Percentiles rank a stretch among this genome's conserved stretches.
Conservation (phyloP, 2,888 invertebrate species). For the Phrixothrix hirtus region DNA sequence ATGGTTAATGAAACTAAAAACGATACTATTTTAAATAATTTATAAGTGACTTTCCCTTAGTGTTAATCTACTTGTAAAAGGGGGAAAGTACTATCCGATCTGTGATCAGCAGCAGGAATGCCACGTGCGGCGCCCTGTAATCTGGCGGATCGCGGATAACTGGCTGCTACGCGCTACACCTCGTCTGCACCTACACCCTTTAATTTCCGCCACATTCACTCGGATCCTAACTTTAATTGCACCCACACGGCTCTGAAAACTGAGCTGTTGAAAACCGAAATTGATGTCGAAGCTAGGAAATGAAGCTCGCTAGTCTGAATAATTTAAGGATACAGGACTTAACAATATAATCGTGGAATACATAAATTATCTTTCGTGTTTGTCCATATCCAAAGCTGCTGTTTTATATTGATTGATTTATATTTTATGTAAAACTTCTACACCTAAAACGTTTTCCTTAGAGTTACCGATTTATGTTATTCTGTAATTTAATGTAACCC, state of each 20-base stretch:
- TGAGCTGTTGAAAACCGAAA: conserved; percentile 43
- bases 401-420: no score
- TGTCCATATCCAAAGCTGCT: no score
- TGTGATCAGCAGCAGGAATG: conserved; percentile 27
- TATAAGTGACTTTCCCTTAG: conserved; percentile 18
- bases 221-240: conserved; percentile 46
- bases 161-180: conserved; percentile 46
- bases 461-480: no score
- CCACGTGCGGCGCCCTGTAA: conserved; percentile 45
- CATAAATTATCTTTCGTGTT: conserved; percentile 3
- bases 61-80: conserved; percentile 9
- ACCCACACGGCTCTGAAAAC: conserved; percentile 42
- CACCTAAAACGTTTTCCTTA: no score
- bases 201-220: conserved; percentile 47
- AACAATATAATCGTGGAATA: conserved; percentile 24
- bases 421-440: no score
- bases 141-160: conserved; percentile 46
- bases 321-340: conserved; percentile 29
- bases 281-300: conserved; percentile 35
- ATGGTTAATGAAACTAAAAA: no score
- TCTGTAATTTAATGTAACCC: no score
- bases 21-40: no score
- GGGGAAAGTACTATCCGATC: conserved; percentile 27
- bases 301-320: conserved; percentile 28
- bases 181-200: conserved; percentile 48